Percentiles rank a stretch among this genome's conserved stretches.
These are phyloP conservation scores for Drosophila fungiperda DNA, from an alignment of 2,888 invertebrate species.

Conservation along the genomic window DNA sequence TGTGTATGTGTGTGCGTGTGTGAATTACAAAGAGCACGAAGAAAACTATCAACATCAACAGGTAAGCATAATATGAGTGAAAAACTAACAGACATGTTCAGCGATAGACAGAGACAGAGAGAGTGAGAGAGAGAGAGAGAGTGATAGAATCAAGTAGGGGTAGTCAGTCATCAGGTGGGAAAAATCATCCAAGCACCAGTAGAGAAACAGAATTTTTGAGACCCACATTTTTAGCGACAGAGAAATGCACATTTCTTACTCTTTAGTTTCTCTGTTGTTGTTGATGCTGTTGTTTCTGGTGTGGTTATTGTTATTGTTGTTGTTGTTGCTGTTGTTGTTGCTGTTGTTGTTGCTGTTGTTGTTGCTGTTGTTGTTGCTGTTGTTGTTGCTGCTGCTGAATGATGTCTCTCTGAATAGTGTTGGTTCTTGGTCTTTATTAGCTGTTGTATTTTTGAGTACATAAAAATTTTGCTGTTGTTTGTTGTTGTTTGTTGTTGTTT, in stretches of 20 bases:
- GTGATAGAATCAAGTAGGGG: background rate
- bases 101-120: constrained; percentile 9
- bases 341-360: constrained; percentile 10
- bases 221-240: constrained; percentile 26
- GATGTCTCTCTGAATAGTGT: constrained; percentile 16
- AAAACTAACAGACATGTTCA: constrained; percentile 6
- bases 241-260: constrained; percentile 39
- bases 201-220: constrained; percentile 9
- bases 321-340: constrained; percentile 14
- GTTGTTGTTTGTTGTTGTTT: constrained; percentile 4
- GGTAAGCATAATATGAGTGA: constrained; percentile 8
- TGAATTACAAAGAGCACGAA: constrained; percentile 9
- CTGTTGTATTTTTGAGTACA: constrained; percentile 38
- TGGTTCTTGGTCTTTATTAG: constrained; percentile 38
- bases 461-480: constrained; percentile 17
- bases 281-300: constrained; percentile 2
- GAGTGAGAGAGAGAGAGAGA: constrained; percentile 8
- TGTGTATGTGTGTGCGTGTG: background rate
- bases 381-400: constrained; percentile 19
- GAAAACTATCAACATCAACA: constrained; percentile 22
- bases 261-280: constrained; percentile 18
- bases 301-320: constrained; percentile 17
- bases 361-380: constrained; percentile 10
- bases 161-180: constrained; percentile 7
- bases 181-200: constrained; percentile 27